Base-by-base conservation (phyloP, 2,888 invertebrate species). In the Limenitis camilla region DNA sequence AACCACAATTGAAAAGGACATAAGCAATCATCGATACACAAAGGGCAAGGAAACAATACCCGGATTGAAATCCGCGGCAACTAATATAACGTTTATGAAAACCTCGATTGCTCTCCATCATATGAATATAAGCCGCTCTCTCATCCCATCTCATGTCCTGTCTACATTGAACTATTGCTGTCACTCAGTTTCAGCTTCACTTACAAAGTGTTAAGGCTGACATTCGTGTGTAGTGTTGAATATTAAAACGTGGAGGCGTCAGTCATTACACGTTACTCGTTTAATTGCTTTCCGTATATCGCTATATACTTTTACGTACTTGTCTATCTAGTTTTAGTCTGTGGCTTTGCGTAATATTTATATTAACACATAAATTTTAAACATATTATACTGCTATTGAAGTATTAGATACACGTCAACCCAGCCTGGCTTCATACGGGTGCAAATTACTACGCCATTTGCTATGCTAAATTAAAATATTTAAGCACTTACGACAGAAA, bases 261-360 rank as follows among this genome's bases (percentile, higher is more conserved):
- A 67, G 71, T 78, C 78, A 78, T 79, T 78, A 77, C 73, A 74
- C 71, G 74, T 71, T 63, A 68, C 64, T 70, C 63, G 72, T 68
- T 69, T 79, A 79, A 81, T 81, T 79, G 75, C 68, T 76, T 76
- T 66, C 72, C 71, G 70, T 63, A 61, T 59, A 59, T 56, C 62
- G 62, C 60, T 63, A 56, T 59, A 42, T 32, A 10, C 43, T n/a
- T 11, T 43, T 38, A 42, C 19, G 30, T 30, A n/a, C 27, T 19
- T 40, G 19, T 10, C 8, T n/a, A 8, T 7, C 10, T 39, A 39
- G 19, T 19, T 19, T n/a, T 4, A 35, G 7, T 38, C 38, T 38
- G 11, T 30, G 11, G 36, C 10, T 4, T 7, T 52, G 41, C 19
- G 19, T 3, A 19, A 19, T 19, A 19, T 19, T 19, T 19, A 19